phyloP scores from a whole-genome alignment of 2,113 vertebrate genomes.

The Semicossyphus pulcher region DNA sequence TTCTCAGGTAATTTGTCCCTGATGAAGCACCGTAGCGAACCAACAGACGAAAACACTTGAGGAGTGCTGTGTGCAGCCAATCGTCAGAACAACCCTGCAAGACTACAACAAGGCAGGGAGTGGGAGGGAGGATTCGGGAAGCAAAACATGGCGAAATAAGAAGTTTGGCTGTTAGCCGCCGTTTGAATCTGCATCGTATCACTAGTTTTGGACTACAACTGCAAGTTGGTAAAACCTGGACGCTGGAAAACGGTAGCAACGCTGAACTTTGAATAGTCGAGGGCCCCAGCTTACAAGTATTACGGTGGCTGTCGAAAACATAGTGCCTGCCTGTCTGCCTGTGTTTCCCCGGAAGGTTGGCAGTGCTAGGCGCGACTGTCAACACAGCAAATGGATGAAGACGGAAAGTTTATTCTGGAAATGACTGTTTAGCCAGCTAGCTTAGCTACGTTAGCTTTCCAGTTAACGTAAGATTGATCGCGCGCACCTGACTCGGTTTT shows the following conservation, averaged over 20 bases:
- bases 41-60: constrained; percentile 65
- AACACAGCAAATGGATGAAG: constrained; percentile 73
- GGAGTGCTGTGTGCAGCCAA: constrained; percentile 66
- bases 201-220: constrained; percentile 24
- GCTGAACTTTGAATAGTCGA: constrained; percentile 39
- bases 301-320: constrained; percentile 44
- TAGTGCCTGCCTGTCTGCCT: constrained; percentile 41
- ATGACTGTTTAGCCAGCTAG: constrained; percentile 51
- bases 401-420: constrained; percentile 69
- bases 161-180: constrained; percentile 64
- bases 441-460: constrained; percentile 41
- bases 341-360: constrained; percentile 74
- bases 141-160: constrained; percentile 80
- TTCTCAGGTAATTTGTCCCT: constrained; percentile 78
- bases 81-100: constrained; percentile 56
- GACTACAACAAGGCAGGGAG: constrained; percentile 53
- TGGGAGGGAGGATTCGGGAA: constrained; percentile 68
- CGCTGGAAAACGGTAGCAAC: constrained; percentile 23
- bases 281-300: constrained; percentile 41
- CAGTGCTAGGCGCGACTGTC: constrained; percentile 77
- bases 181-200: constrained; percentile 34
- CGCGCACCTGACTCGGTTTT: constrained; percentile 66
- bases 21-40: constrained; percentile 65
- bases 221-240: constrained; percentile 20
- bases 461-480: constrained; percentile 2